Evolutionary conservation across 2,888 invertebrate species (phyloP), one percentile per base, ranked within the genome.

Genomic region (Xestobium rufovillosum): DNA sequence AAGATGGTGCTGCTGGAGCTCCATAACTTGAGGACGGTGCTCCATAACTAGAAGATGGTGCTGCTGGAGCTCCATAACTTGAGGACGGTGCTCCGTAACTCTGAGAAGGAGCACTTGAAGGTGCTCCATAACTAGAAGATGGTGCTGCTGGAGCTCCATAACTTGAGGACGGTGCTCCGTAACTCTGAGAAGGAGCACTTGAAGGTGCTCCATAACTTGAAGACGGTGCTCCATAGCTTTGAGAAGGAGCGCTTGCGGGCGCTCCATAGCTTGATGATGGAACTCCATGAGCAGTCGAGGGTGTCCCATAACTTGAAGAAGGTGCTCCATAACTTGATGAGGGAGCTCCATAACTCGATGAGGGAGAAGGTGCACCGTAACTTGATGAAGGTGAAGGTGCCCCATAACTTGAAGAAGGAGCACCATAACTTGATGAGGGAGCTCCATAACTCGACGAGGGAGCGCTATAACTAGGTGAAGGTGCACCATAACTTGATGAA

Each of bases 111-210:
- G 26, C 41, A 4, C 23, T 30, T 4, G 46, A 14, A 35, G 47
- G 29, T 31, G 36, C 26, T 4, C 40, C 29, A 29, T 45, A 43
- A 31, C 27, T 42, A n/a, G 34, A 14, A 25, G 42, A 23, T 12
- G 50, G 50, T n/a, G 49, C 42, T 2, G 39, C 33, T 12, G 49
- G 47, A 17, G 47, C 44, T 27, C 45, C 48, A 17, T 51, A 50
- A 6, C 37, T 42, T 2, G 32, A 26, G 10, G 45, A 46, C 3
- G 45, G 37, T 23, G 31, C 23, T 14, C 36, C 36, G 15, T 36
- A 43, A 19, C 11, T 36, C 1, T 29, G 10, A 2, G 46, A 41
- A n/a, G 46, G 42, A 26, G 40, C 32, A 4, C 23, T 30, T 4
- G 46, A 14, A 35, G 47, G 29, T 31, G 36, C 26, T 4, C 40